Percentiles rank a stretch among this genome's conserved stretches.
Evolutionary conservation across 1,140 invertebrate species (phyloP).

Genomic region (Drosophila willistoni): DNA sequence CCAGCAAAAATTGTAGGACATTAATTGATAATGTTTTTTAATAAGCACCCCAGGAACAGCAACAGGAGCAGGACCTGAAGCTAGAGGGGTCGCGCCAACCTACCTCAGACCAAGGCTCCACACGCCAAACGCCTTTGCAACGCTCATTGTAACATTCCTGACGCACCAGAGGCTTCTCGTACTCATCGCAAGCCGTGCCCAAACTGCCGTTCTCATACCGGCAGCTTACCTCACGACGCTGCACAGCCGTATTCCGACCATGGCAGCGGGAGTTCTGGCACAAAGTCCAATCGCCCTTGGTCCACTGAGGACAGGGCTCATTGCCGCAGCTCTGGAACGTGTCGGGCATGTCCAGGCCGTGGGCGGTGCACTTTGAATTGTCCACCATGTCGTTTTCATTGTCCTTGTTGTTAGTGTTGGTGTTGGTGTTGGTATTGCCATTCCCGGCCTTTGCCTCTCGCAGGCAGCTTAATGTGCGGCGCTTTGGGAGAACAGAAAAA

Average conservation of each 20-base stretch:
- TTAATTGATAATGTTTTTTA: constrained; percentile 36
- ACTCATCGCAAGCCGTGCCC: constrained; percentile 86
- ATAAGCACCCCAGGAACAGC: constrained; percentile 12
- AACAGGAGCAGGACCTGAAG: background rate
- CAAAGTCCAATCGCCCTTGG: constrained; percentile 87
- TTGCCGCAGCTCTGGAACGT: constrained; percentile 88
- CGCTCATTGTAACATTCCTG: constrained; percentile 91
- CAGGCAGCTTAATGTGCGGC: constrained; percentile 62
- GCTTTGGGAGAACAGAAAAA: constrained; percentile 43
- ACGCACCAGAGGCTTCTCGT: constrained; percentile 87
- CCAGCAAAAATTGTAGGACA: constrained; percentile 7
- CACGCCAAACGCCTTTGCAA: constrained; percentile 92
- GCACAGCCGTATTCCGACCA: constrained; percentile 91
- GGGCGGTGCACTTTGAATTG: constrained; percentile 88
- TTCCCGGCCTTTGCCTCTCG: constrained; percentile 69
- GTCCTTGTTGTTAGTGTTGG: background rate
- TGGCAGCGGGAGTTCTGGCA: constrained; percentile 90
- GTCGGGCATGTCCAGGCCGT: constrained; percentile 86
- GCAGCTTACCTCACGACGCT: constrained; percentile 89
- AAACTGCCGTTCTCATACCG: constrained; percentile 87
- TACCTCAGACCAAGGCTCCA: constrained; percentile 95
- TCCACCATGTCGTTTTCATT: constrained; percentile 83
- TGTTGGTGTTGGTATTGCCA: constrained; percentile 7
- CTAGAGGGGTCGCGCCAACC: constrained; percentile 39
- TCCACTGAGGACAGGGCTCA: constrained; percentile 89